These are phyloP conservation scores for Drosophila lutescens DNA, from an alignment of 2,888 invertebrate species.

Conservation along the genomic window DNA sequence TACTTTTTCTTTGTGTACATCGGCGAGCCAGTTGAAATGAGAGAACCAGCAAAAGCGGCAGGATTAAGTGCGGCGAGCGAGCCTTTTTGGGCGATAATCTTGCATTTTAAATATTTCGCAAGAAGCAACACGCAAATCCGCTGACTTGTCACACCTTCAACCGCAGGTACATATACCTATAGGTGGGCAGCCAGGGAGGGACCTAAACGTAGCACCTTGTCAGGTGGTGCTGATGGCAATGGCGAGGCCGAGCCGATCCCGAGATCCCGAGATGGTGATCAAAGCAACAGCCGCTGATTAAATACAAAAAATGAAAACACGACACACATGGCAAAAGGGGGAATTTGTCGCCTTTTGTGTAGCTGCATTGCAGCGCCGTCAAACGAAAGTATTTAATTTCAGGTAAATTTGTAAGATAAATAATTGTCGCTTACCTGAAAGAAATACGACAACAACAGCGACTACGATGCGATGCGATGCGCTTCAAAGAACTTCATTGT, in stretches of 20 bases:
- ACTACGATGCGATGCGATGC: conserved; percentile 42
- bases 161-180: conserved; percentile 49
- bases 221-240: conserved; percentile 33
- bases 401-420: conserved; percentile 80
- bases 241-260: conserved; percentile 11
- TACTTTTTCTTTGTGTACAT: conserved; percentile 4
- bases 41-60: conserved; percentile 52
- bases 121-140: conserved; percentile 78
- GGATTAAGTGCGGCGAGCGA: conserved; percentile 65
- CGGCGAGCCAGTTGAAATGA: conserved; percentile 28
- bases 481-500: conserved; percentile 78
- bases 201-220: conserved; percentile 47
- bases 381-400: conserved; percentile 74
- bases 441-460: conserved; percentile 25
- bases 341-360: conserved; percentile 76
- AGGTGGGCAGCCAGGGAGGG: conserved; percentile 24
- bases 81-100: conserved; percentile 71
- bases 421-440: conserved; percentile 76
- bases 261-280: conserved; percentile 55
- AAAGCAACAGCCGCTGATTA: conserved; percentile 76
- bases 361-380: conserved; percentile 42
- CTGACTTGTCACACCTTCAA: conserved; percentile 79
- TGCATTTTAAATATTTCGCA: conserved; percentile 76
- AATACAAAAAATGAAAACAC: conserved; percentile 46
- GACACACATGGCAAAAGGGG: conserved; percentile 55